Evolutionary conservation across 1,140 invertebrate genomes (phyloP).

Genomic region (Drosophila asahinai): DNA sequence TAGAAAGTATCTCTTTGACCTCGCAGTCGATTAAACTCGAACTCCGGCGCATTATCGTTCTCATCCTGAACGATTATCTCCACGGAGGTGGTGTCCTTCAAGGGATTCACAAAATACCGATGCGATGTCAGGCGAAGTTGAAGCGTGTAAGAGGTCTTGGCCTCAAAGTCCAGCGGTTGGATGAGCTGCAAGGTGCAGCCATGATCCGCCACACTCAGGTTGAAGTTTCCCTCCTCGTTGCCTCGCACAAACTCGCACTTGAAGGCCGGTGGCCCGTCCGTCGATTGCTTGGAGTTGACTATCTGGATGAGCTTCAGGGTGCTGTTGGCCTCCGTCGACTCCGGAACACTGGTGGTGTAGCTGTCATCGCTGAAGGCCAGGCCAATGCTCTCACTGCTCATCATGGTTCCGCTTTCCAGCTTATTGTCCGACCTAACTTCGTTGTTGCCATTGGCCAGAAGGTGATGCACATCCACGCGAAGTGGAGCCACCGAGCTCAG

Average conservation of each 20-base stretch:
- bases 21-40: slow-evolving; percentile 88
- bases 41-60: slow-evolving; percentile 94
- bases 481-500: slow-evolving; percentile 92
- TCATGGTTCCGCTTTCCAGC: slow-evolving; percentile 59
- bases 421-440: slow-evolving; percentile 52
- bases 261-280: slow-evolving; percentile 59
- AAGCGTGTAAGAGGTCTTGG: slow-evolving; percentile 89
- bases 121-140: slow-evolving; percentile 91
- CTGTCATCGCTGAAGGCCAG: slow-evolving; percentile 93
- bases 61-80: slow-evolving; percentile 93
- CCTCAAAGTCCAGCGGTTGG: slow-evolving; percentile 91
- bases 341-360: slow-evolving; percentile 92
- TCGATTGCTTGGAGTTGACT: slow-evolving; percentile 77
- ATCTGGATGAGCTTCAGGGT: slow-evolving; percentile 81
- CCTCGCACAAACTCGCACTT: slow-evolving; percentile 90
- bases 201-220: slow-evolving; percentile 90
- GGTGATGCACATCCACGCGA: slow-evolving; percentile 93
- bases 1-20: slow-evolving; percentile 88
- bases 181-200: slow-evolving; percentile 92
- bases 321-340: slow-evolving; percentile 86
- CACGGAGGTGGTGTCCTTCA: slow-evolving; percentile 90
- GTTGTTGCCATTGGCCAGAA: slow-evolving; percentile 86
- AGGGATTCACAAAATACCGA: slow-evolving; percentile 91
- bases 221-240: slow-evolving; percentile 90
- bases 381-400: slow-evolving; percentile 88